Conservation (phyloP, 1,140 invertebrate genomes). For the Hypothenemus hampei region DNA sequence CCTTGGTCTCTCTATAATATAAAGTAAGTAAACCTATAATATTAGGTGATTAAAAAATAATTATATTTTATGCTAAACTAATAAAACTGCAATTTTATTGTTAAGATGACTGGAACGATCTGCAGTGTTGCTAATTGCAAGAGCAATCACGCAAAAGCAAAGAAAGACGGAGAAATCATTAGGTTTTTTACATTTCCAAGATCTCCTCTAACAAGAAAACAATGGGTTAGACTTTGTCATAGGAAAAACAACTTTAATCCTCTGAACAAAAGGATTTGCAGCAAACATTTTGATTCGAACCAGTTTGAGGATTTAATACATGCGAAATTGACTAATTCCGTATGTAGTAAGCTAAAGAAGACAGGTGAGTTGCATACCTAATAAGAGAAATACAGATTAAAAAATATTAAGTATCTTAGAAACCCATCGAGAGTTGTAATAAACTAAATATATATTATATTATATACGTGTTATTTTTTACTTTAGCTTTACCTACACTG, state of each 20-base stretch:
- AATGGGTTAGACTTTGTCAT: constrained; percentile 14
- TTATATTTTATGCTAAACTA: not conserved
- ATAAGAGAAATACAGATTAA: too few species aligned
- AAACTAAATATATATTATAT: too few species aligned
- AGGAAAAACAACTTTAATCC: constrained; percentile 2
- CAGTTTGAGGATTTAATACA: constrained; percentile 15
- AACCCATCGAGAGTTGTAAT: too few species aligned
- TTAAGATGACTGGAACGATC: not conserved
- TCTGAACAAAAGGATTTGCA: constrained; percentile 18
- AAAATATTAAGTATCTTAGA: too few species aligned
- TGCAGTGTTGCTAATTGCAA: constrained; percentile 14
- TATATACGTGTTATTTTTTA: too few species aligned
- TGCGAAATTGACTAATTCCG: constrained; percentile 9
- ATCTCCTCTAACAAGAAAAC: constrained; percentile 4
- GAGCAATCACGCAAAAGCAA: constrained; percentile 13
- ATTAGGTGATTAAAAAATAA: too few species aligned
- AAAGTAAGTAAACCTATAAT: too few species aligned
- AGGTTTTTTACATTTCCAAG: constrained; percentile 21
- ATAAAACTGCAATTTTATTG: not conserved
- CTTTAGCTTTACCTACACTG: too few species aligned
- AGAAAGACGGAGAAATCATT: constrained; percentile 4
- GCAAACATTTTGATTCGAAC: constrained; percentile 10
- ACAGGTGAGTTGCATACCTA: too few species aligned
- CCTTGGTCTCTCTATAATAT: not conserved
- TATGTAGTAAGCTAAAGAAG: too few species aligned